These are phyloP conservation scores for Harpalus rubripes DNA, from an alignment of 2,888 invertebrate species.

Conservation along the genomic window DNA sequence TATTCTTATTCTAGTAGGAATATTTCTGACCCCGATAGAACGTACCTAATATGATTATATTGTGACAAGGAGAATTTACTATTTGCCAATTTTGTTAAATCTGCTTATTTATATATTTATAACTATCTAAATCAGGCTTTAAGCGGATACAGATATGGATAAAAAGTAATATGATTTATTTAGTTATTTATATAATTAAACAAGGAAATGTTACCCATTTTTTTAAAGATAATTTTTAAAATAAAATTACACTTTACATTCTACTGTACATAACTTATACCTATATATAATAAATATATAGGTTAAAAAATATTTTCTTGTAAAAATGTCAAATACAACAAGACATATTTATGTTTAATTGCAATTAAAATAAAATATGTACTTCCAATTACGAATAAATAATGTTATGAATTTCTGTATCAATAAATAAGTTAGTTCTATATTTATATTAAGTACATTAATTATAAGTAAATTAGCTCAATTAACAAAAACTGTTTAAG, in stretches of 20 bases:
- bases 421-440: slow-evolving; percentile 14
- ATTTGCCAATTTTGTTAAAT: too few species aligned
- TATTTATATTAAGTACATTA: slow-evolving; percentile 36
- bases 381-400: neutral
- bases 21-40: too few species aligned
- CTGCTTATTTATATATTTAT: too few species aligned
- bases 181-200: too few species aligned
- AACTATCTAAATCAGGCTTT: too few species aligned
- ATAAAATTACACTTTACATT: neutral
- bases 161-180: too few species aligned
- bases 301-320: neutral
- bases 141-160: too few species aligned
- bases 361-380: slow-evolving; percentile 7
- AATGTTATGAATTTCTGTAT: neutral
- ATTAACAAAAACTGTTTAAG: neutral
- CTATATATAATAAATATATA: neutral
- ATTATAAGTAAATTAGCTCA: slow-evolving; percentile 34
- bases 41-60: too few species aligned
- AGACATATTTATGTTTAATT: slow-evolving; percentile 4
- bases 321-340: neutral
- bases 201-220: too few species aligned
- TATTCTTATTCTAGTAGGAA: too few species aligned
- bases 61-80: too few species aligned
- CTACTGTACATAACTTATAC: neutral
- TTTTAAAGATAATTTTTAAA: neutral